Evolutionary conservation across 2,888 invertebrate genomes (phyloP).

Genomic region (Phengaris alcon): DNA sequence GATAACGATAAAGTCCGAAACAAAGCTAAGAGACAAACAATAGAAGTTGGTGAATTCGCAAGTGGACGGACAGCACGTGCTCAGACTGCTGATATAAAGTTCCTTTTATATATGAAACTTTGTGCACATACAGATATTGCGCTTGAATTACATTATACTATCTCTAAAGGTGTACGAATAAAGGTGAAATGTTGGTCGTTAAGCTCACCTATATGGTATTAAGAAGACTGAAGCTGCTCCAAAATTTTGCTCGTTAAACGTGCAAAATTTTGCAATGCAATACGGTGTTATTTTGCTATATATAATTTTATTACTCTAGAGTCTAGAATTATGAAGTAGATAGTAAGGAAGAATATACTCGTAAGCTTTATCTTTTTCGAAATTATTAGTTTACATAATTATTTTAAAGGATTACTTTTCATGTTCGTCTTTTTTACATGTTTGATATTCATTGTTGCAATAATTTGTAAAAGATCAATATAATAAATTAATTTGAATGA

Average conservation of each 20-base stretch:
- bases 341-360: neutral
- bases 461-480: no score
- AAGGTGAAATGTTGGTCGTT: constrained; percentile 19
- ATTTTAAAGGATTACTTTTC: no score
- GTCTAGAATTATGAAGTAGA: no score
- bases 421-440: no score
- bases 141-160: constrained; percentile 18
- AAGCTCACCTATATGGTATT: constrained; percentile 12
- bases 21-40: constrained; percentile 27
- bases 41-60: constrained; percentile 26
- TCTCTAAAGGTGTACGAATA: constrained; percentile 18
- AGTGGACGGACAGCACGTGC: constrained; percentile 29
- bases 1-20: constrained; percentile 24
- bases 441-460: no score
- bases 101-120: constrained; percentile 27
- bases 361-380: neutral
- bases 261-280: constrained; percentile 11
- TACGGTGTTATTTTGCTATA: neutral
- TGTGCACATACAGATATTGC: constrained; percentile 17
- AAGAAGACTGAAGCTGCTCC: constrained; percentile 12
- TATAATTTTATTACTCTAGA: no score
- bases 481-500: no score
- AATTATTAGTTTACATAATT: no score
- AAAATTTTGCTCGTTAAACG: constrained; percentile 10
- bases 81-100: constrained; percentile 26